A percentile compares a stretch with the other conserved stretches of the same genome.
Evolutionary conservation across 2,888 invertebrate species (phyloP).

Genomic region (Athalia rosae): DNA sequence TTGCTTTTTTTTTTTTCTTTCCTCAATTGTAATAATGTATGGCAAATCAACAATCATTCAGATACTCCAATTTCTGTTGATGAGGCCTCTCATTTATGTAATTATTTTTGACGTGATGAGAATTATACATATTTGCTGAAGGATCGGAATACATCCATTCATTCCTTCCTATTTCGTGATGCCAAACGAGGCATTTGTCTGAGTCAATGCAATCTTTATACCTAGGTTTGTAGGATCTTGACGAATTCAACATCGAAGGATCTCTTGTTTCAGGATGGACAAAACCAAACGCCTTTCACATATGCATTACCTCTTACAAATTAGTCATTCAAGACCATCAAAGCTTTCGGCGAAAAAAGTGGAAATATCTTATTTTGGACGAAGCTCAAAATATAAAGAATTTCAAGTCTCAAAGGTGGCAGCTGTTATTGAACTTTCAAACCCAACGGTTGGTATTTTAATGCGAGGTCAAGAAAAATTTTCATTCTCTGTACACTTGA

Average conservation of each 20-base stretch:
- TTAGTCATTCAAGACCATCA: conserved; percentile 99
- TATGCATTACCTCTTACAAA: conserved; percentile 98
- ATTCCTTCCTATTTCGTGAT: conserved; percentile 32
- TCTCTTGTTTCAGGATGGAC: conserved; percentile 85
- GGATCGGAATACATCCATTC: conserved; percentile 42
- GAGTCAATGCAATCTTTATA: conserved; percentile 8
- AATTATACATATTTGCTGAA: conserved; percentile 34
- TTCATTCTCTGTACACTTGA: conserved; percentile 47
- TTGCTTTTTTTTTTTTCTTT: conserved; percentile 19
- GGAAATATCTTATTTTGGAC: conserved; percentile 98
- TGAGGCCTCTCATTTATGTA: conserved; percentile 11
- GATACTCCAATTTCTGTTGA: conserved; percentile 31
- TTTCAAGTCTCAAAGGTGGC: conserved; percentile 99
- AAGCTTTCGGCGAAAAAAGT: conserved; percentile 96
- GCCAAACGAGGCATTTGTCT: conserved; percentile 46
- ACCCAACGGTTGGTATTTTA: conserved; percentile 84
- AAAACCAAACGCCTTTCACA: conserved; percentile 98
- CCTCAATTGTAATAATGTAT: too few species aligned
- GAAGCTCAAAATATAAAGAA: conserved; percentile 99
- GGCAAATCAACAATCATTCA: neutral
- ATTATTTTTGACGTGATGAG: conserved; percentile 44
- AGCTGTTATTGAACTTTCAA: conserved; percentile 94
- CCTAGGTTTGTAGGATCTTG: neutral
- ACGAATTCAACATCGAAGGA: neutral
- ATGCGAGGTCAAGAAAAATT: neutral